phyloP scores from a whole-genome alignment of 2,888 invertebrate species.

The Lycocerus yunnanus region DNA sequence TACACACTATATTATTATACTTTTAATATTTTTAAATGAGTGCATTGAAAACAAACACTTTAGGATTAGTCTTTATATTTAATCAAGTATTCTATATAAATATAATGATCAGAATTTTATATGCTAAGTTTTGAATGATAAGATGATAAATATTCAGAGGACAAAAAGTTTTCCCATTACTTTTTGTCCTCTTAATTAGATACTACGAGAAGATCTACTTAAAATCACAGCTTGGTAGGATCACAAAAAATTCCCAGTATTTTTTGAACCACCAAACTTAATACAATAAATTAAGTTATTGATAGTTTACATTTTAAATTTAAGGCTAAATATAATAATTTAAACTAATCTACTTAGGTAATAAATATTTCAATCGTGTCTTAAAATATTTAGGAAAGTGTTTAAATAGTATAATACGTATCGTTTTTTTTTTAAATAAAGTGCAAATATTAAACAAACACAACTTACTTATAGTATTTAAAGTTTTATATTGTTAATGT shows the following conservation, averaged over 20 bases:
- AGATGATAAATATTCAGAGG: constrained; percentile 36
- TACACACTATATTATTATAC: not conserved
- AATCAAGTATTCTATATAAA: constrained; percentile 6
- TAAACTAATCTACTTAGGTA: constrained; percentile 18
- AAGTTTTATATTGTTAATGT: constrained; percentile 1
- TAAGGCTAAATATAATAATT: constrained; percentile 18
- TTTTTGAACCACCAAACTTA: constrained; percentile 56
- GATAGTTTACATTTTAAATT: constrained; percentile 22
- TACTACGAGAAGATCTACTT: constrained; percentile 42
- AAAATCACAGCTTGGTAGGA: constrained; percentile 57
- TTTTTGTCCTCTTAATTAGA: constrained; percentile 46
- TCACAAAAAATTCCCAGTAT: constrained; percentile 57
- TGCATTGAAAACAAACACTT: constrained; percentile 2
- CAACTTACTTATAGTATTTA: not conserved
- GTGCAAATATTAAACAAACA: constrained; percentile 19
- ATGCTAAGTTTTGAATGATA: constrained; percentile 24
- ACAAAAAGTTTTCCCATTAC: constrained; percentile 56
- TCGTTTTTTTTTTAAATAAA: constrained; percentile 19
- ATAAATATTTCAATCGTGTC: constrained; percentile 14
- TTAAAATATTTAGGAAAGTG: constrained; percentile 14
- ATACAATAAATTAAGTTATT: constrained; percentile 35
- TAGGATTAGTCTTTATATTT: not conserved
- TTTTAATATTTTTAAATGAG: not conserved
- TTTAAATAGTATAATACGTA: constrained; percentile 11
- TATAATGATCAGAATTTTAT: constrained; percentile 12